A percentile compares a stretch with the other conserved stretches of the same genome.
Conservation (phyloP, 2,888 invertebrate species). For the Chymomyza caudatula region DNA sequence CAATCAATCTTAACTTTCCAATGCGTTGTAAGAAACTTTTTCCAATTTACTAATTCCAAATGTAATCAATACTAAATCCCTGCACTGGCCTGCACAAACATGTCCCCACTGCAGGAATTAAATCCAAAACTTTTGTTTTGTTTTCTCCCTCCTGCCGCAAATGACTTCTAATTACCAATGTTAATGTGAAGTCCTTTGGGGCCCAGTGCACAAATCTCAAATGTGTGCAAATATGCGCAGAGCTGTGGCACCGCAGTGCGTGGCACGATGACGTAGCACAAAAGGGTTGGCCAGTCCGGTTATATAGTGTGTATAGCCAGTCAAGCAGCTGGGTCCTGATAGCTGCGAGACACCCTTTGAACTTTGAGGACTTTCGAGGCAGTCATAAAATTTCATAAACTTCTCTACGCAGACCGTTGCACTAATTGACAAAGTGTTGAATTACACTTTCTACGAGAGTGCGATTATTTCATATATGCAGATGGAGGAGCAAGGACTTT, state of each 20-base stretch:
- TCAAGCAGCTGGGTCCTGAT: neutral
- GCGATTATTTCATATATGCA: neutral
- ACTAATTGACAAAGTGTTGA: constrained; percentile 74
- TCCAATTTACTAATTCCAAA: neutral
- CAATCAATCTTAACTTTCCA: neutral
- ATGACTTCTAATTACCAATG: constrained; percentile 61
- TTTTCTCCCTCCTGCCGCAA: constrained; percentile 19
- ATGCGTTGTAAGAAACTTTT: neutral
- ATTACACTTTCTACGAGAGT: constrained; percentile 51
- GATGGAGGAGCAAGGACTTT: neutral
- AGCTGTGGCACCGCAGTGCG: too few relatives aligned
- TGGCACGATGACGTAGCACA: neutral
- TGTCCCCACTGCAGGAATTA: neutral
- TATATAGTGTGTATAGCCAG: neutral
- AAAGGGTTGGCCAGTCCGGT: constrained; percentile 55
- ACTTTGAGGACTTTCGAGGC: constrained; percentile 19
- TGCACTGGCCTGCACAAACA: neutral
- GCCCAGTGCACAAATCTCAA: constrained; percentile 36
- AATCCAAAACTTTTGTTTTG: constrained; percentile 22
- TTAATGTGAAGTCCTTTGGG: constrained; percentile 64
- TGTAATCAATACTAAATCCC: neutral
- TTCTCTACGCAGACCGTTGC: constrained; percentile 3
- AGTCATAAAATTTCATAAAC: constrained; percentile 29
- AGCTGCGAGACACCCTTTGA: constrained; percentile 59
- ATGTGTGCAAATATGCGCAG: constrained; percentile 49